phyloP scores from a whole-genome alignment of 2,113 vertebrate genomes.

The Hemichromis elongatus region DNA sequence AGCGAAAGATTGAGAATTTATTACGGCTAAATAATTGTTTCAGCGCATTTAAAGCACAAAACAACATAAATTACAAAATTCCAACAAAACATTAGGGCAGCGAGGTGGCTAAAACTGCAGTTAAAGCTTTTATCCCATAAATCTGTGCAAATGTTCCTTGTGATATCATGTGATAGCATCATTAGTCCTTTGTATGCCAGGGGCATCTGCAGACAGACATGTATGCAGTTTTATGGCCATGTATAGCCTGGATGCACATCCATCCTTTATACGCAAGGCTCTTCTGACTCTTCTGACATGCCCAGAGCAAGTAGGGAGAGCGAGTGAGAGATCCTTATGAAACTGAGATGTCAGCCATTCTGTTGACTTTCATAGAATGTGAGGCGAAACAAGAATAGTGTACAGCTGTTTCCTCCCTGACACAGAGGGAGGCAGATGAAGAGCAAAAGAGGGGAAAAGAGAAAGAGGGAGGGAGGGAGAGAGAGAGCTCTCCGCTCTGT shows the following conservation, averaged over 20 bases:
- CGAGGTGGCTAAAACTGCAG: neutral
- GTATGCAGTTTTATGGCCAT: neutral
- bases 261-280: neutral
- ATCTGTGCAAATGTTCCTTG: neutral
- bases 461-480: conserved; percentile 5
- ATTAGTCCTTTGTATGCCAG: neutral
- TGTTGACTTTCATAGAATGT: conserved; percentile 68
- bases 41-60: neutral
- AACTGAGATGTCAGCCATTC: conserved; percentile 66
- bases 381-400: conserved; percentile 65
- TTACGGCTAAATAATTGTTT: neutral
- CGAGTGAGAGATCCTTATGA: conserved; percentile 25
- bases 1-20: neutral
- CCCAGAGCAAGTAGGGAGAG: conserved; percentile 9
- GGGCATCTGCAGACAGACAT: neutral
- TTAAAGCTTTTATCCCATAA: neutral
- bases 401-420: conserved; percentile 70
- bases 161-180: neutral
- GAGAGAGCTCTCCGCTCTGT: conserved; percentile 40
- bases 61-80: neutral
- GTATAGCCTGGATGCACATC: neutral
- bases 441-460: conserved; percentile 38
- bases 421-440: conserved; percentile 62
- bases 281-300: neutral
- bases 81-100: neutral